Evolutionary conservation across 2,888 invertebrate genomes (phyloP).

Genomic region (Leuctra nigra): DNA sequence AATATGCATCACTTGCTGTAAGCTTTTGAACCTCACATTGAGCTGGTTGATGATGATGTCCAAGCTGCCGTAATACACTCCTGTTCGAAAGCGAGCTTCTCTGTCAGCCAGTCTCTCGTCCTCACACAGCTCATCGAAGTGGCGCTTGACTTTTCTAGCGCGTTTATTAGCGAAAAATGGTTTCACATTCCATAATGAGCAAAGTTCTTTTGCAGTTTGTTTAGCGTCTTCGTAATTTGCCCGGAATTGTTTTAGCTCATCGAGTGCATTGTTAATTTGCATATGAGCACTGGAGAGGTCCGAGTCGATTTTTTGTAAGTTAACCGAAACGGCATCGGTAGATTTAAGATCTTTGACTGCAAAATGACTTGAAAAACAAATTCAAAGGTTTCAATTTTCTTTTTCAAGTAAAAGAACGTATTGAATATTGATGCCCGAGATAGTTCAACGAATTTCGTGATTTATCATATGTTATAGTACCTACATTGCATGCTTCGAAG

Average conservation of each 20-base stretch:
- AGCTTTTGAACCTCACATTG: background rate
- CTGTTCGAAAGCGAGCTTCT: background rate
- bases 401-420: constrained; percentile 1
- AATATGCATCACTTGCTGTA: no score
- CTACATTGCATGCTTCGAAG: no score
- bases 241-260: background rate
- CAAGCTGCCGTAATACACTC: background rate
- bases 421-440: no score
- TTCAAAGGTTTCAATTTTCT: background rate
- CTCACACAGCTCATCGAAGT: background rate
- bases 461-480: no score
- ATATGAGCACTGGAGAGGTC: background rate
- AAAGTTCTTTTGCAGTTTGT: background rate
- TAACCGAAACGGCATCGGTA: background rate
- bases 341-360: constrained; percentile 6
- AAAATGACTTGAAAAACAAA: constrained; percentile 1
- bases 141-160: background rate
- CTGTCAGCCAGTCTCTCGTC: background rate
- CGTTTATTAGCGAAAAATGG: background rate
- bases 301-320: constrained; percentile 1
- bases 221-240: background rate
- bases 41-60: background rate
- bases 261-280: background rate
- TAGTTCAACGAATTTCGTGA: no score
- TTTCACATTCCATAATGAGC: background rate